Evolutionary conservation across 2,888 invertebrate species (phyloP).

Genomic region (Atherix ibis): DNA sequence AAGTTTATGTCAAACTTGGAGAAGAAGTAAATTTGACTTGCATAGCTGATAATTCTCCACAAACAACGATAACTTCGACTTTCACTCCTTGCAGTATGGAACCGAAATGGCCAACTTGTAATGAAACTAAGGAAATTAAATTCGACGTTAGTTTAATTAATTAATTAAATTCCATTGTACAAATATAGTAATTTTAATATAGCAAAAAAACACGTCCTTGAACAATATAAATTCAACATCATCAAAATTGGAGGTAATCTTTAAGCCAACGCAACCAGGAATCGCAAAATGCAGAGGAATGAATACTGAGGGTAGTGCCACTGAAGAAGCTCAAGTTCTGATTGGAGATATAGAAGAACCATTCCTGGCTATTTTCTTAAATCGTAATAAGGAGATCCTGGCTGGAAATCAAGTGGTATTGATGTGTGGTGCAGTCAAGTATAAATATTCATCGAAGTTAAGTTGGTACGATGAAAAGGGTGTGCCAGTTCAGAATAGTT

Average conservation of each 20-base stretch:
- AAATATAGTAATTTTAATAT: no score
- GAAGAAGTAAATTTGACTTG: conserved; percentile 35
- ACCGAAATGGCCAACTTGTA: conserved; percentile 28
- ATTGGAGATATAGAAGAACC: conserved; percentile 26
- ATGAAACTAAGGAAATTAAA: conserved; percentile 11
- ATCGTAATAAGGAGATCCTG: conserved; percentile 31
- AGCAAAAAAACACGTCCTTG: no score
- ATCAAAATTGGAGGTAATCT: conserved; percentile 25
- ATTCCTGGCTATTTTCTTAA: conserved; percentile 29
- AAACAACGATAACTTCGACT: conserved; percentile 40
- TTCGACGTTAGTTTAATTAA: conserved; percentile 27
- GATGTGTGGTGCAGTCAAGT: conserved; percentile 41
- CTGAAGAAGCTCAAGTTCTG: conserved; percentile 19
- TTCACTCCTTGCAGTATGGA: conserved; percentile 33
- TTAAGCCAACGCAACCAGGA: conserved; percentile 32
- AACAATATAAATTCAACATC: neutral
- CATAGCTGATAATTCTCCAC: conserved; percentile 38
- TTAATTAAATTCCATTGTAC: no score
- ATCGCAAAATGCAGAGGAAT: conserved; percentile 31
- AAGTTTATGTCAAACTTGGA: conserved; percentile 32
- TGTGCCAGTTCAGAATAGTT: conserved; percentile 18
- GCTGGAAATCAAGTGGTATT: conserved; percentile 39
- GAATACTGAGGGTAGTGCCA: conserved; percentile 27
- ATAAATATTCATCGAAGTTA: conserved; percentile 35
- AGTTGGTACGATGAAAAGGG: no score